Evolutionary conservation across 30 jellyfish, hydroid and myxozoan genomes (phyloP), one percentile per base, ranked within the genome.

Genomic region (Chrysaora quinquecirrha): DNA sequence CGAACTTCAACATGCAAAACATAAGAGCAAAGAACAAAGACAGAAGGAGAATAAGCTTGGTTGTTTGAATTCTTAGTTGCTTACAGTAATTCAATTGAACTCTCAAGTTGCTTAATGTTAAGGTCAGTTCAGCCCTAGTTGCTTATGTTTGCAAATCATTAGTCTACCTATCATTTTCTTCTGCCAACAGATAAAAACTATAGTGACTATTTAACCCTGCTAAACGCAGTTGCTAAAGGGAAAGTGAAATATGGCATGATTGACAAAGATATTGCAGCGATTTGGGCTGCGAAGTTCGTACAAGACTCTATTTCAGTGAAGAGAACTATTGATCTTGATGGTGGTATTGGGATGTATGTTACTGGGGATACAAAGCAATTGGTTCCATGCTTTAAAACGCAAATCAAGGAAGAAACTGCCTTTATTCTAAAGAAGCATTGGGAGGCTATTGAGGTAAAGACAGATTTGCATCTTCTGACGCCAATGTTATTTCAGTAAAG

Each of bases 151-250:
- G n/a, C n/a, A n/a, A n/a, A n/a, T n/a, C n/a, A n/a, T n/a, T n/a
- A n/a, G n/a, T n/a, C n/a, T n/a, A n/a, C n/a, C n/a, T n/a, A 2
- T 2, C 23, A 14, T 12, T 27, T 67, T 22, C n/a, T 1, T 20
- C 24, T 10, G 34, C 56, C 29, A 20, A 18, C 72, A 82, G 92
- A 82, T 62, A 23, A 31, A 38, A 82, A 82, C 68, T 82, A 60
- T 49, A 46, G 85, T 1, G 56, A 73, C 30, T 82, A 82, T 48
- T 49, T 76, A 9, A 56, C 27, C 33, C 34, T 82, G 62, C 74
- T 82, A 23, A 81, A 82, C 54, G 92, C 85, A 1, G 92, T 82
- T 16, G 85, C 38, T 4, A 69, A 70, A 24, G 85, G 85, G 16
- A 68, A 73, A 3, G 38, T 82, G 18, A 54, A 64, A 25, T 68